Evolutionary conservation across 2,888 invertebrate species (phyloP).

Genomic region (Apotomis capreana): DNA sequence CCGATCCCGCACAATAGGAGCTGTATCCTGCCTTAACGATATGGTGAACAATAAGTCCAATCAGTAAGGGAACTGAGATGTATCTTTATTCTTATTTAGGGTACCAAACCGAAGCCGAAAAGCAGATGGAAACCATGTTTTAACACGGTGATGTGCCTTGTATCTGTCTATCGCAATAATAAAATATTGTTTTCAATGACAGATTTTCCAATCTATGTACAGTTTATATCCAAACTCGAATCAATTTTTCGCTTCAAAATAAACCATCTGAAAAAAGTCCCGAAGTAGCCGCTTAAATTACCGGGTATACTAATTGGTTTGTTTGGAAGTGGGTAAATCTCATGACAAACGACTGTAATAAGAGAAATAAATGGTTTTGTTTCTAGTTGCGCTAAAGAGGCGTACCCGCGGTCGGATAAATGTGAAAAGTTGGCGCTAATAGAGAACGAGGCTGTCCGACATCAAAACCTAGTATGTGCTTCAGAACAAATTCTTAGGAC

Average conservation of each 20-base stretch:
- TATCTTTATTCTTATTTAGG: too few relatives aligned
- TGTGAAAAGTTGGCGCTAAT: slow-evolving; percentile 40
- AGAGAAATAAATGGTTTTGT: slow-evolving; percentile 32
- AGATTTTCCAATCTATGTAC: too few relatives aligned
- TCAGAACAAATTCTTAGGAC: too few relatives aligned
- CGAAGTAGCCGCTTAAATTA: not conserved
- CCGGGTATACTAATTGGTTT: slow-evolving; percentile 15
- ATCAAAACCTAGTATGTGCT: too few relatives aligned
- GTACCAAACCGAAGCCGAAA: not conserved
- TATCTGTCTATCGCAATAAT: too few relatives aligned
- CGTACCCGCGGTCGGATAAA: slow-evolving; percentile 31
- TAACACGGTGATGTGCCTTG: too few relatives aligned
- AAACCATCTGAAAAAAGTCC: not conserved
- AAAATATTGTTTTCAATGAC: too few relatives aligned
- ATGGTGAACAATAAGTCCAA: not conserved
- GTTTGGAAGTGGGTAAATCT: slow-evolving; percentile 8
- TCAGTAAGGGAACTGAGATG: not conserved
- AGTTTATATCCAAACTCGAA: too few relatives aligned
- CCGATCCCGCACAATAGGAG: not conserved
- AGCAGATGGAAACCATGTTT: too few relatives aligned
- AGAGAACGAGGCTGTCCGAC: slow-evolving; percentile 11
- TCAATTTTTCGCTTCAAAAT: too few relatives aligned
- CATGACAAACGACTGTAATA: slow-evolving; percentile 15
- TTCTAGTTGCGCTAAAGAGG: slow-evolving; percentile 28
- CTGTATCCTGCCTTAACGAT: not conserved